Percentiles rank a stretch among this genome's conserved stretches.
These are phyloP conservation scores for Corapipo altera DNA, from an alignment of 2,113 vertebrate genomes.

Conservation along the genomic window DNA sequence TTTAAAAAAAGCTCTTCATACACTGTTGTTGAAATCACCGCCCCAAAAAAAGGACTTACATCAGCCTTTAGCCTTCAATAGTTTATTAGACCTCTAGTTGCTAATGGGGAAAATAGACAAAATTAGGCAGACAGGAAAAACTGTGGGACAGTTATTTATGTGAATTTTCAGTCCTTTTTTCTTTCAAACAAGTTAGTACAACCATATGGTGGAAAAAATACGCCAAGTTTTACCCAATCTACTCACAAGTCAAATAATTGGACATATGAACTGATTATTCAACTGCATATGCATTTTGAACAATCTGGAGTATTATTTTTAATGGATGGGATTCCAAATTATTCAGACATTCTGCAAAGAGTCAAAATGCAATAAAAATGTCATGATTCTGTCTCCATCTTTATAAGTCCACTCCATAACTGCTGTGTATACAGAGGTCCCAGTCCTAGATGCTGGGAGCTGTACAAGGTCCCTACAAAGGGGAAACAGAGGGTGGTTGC, in stretches of 20 bases:
- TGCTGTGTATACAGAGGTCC: rapidly evolving
- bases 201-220: conserved; percentile 11
- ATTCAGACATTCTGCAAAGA: conserved; percentile 1
- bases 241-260: conserved; percentile 22
- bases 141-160: background rate
- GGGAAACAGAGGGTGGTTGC: background rate
- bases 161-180: background rate
- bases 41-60: background rate
- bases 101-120: conserved; percentile 11
- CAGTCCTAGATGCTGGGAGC: background rate
- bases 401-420: background rate
- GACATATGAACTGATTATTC: background rate
- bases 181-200: background rate
- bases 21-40: conserved; percentile 3
- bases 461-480: background rate
- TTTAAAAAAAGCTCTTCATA: background rate
- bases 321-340: background rate
- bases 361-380: background rate
- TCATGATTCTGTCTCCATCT: background rate
- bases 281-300: background rate
- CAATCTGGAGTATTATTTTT: background rate
- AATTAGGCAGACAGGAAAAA: conserved; percentile 15
- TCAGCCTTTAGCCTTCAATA: background rate
- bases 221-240: conserved; percentile 3
- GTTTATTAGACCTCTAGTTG: background rate